phyloP scores from a whole-genome alignment of 2,113 vertebrate species.

The Poeciliopsis turrubarensis region DNA sequence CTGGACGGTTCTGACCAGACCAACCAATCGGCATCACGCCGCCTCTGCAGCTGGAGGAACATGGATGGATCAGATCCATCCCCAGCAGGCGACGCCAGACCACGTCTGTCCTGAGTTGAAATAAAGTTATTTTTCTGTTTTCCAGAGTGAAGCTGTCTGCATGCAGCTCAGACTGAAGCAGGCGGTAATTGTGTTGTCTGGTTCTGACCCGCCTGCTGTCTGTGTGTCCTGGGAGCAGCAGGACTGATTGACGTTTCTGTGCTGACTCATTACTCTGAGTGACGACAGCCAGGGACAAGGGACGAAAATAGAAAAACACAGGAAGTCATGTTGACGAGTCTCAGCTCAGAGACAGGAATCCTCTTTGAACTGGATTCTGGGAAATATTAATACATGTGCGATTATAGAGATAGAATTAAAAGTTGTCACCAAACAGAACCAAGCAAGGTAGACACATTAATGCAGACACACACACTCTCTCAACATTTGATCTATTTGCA shows the following conservation, averaged over 20 bases:
- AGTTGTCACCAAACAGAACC: not conserved
- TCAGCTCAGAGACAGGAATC: not conserved
- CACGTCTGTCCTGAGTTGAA: not conserved
- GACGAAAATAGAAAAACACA: not conserved
- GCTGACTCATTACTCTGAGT: slow-evolving; percentile 6
- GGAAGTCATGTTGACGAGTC: not conserved
- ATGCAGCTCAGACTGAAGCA: not conserved
- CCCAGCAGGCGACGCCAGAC: not conserved
- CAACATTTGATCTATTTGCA: no score
- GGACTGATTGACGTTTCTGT: not conserved
- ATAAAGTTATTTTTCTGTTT: not conserved
- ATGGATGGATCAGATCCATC: no score
- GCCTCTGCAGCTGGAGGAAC: no score
- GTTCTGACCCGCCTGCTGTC: not conserved
- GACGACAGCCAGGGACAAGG: not conserved
- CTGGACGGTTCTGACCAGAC: not conserved
- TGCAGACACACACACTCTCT: no score
- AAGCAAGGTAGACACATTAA: no score
- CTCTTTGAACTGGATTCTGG: not conserved
- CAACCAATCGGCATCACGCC: no score
- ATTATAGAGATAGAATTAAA: not conserved
- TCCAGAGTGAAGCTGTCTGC: no score
- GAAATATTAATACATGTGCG: not conserved
- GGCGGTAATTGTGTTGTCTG: slow-evolving; percentile 7
- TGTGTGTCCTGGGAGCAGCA: not conserved